phyloP scores from a whole-genome alignment of 2,888 invertebrate genomes.

The Drosophila mimica region DNA sequence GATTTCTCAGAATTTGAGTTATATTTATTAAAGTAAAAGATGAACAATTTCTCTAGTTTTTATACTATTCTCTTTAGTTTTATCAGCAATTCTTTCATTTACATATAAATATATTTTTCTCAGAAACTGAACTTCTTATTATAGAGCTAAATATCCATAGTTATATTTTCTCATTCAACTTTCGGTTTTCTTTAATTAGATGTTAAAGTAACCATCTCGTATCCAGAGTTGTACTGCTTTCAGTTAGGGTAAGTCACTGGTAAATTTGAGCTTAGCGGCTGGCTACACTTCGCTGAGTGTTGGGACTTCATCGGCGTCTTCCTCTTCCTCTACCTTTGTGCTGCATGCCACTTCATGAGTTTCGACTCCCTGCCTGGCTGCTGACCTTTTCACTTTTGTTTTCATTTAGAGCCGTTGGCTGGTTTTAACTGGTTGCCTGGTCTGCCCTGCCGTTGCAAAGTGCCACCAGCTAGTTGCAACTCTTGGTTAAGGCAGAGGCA shows the following conservation, averaged over 20 bases:
- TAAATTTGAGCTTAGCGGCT: constrained; percentile 62
- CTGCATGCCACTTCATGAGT: constrained; percentile 20
- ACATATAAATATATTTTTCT: accelerated
- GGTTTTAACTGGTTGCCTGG: constrained; percentile 48
- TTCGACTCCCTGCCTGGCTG: constrained; percentile 59
- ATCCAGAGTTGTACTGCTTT: constrained; percentile 5
- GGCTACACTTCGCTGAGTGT: constrained; percentile 73
- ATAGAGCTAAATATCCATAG: background rate
- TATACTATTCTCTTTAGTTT: background rate
- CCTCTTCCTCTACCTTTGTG: constrained; percentile 7
- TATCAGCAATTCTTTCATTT: background rate
- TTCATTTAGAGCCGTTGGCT: constrained; percentile 57
- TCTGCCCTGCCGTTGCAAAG: constrained; percentile 52
- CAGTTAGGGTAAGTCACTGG: constrained; percentile 41
- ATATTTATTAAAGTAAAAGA: background rate
- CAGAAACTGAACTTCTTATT: background rate
- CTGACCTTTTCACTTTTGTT: constrained; percentile 80
- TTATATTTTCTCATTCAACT: background rate
- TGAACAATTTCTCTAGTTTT: background rate
- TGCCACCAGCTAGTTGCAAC: constrained; percentile 34
- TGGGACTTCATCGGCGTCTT: constrained; percentile 30
- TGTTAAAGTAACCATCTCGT: too few species aligned
- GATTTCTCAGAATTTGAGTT: background rate
- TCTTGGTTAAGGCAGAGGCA: background rate
- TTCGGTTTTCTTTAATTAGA: background rate